phyloP scores from a whole-genome alignment of 2,113 vertebrate species.

The Cyrtonyx montezumae region DNA sequence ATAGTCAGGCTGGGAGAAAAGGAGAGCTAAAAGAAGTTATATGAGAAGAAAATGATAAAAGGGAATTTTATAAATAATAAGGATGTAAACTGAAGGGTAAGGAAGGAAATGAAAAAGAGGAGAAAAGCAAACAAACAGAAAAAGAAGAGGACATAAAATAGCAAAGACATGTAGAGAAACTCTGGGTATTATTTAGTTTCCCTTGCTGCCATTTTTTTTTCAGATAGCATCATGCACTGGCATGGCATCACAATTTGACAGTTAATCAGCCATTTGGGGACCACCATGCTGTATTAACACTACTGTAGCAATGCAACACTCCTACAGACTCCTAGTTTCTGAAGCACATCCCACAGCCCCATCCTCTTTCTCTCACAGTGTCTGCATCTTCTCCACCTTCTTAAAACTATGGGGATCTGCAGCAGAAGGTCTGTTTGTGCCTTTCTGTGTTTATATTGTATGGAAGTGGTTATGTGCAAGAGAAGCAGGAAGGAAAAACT shows the following conservation, averaged over 20 bases:
- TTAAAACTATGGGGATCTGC: fast-evolving
- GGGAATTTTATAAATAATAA: conserved; percentile 20
- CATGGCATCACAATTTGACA: not conserved
- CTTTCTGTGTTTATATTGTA: fast-evolving
- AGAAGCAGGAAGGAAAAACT: not conserved
- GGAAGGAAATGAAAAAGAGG: not conserved
- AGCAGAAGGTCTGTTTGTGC: fast-evolving
- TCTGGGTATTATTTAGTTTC: not conserved
- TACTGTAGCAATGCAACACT: fast-evolving
- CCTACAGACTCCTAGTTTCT: not conserved
- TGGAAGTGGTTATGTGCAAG: not conserved
- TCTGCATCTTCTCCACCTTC: not conserved
- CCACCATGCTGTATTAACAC: not conserved
- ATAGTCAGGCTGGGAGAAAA: not conserved
- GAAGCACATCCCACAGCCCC: not conserved
- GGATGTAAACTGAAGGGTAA: not conserved
- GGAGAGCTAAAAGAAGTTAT: not conserved
- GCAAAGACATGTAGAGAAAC: not conserved
- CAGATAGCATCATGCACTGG: not conserved
- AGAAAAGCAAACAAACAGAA: not conserved
- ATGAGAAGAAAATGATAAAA: not conserved
- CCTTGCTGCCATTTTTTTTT: conserved; percentile 2
- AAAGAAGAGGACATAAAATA: not conserved
- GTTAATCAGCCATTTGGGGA: not conserved
- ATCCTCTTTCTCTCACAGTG: not conserved